Conservation (phyloP, 2,888 invertebrate genomes). For the Anthrax anthrax region DNA sequence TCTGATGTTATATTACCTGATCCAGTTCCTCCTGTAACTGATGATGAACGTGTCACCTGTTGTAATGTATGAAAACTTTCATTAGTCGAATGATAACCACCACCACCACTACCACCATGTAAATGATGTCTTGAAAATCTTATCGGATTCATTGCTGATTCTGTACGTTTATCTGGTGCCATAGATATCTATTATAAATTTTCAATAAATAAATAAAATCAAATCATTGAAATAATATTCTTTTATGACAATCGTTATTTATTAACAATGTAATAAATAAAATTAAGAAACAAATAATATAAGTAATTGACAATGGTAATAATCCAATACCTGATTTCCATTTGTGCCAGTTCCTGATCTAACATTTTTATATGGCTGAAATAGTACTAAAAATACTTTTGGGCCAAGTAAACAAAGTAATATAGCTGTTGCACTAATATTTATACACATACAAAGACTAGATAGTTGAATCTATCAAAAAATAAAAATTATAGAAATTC, state of each 20-base stretch:
- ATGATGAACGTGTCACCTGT: neutral
- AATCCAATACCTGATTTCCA: slow-evolving; percentile 15
- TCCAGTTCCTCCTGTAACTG: neutral
- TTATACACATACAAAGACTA: slow-evolving; percentile 62
- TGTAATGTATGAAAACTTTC: neutral
- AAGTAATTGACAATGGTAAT: too few relatives aligned
- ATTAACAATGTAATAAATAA: too few relatives aligned
- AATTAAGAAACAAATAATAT: too few relatives aligned
- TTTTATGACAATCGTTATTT: too few relatives aligned
- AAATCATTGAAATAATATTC: too few relatives aligned
- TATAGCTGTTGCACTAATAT: slow-evolving; percentile 59
- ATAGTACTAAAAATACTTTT: slow-evolving; percentile 61
- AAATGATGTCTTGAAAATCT: neutral
- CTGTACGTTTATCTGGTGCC: neutral
- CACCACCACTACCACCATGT: neutral
- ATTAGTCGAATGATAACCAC: neutral
- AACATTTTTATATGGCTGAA: slow-evolving; percentile 67
- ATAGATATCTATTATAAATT: neutral
- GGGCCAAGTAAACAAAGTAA: slow-evolving; percentile 61
- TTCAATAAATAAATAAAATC: too few relatives aligned
- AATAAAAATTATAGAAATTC: neutral
- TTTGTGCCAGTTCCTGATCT: slow-evolving; percentile 34
- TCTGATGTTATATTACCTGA: neutral
- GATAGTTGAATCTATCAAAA: slow-evolving; percentile 56
- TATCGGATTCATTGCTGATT: neutral